Evolutionary conservation across 2,888 invertebrate genomes (phyloP), one percentile per base, ranked within the genome.

Genomic region (Ectemnius lituratus): DNA sequence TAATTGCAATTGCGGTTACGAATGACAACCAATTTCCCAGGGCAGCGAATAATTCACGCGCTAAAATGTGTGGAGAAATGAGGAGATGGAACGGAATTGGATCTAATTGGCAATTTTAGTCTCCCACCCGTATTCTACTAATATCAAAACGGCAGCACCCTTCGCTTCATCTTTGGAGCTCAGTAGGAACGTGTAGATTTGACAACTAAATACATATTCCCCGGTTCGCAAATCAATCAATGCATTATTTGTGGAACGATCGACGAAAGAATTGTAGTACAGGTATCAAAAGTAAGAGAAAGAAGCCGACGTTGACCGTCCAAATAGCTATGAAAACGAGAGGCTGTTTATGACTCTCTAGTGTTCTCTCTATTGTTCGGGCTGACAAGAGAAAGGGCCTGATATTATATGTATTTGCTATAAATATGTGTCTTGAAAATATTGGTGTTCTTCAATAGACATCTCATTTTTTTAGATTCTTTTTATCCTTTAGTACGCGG

Each of bases 361-460:
- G 8, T 37, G 37, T 37, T 37, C 37, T 37, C 37, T 37, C 37
- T 37, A 37, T 11, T 16, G n/a, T 52, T 16, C 5, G 78, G 83
- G 76, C 79, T 84, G 87, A 80, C 85, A 84, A 82, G 83, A 78
- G 70, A 62, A 68, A 74, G 80, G 85, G 86, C 87, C 84, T 88
- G 88, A 87, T 88, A 87, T 86, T 85, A 77, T 77, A 81, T 81
- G 78, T 87, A 84, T 86, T 82, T 84, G 78, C 81, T 83, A 88
- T 85, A 87, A 88, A 88, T 87, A 87, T 82, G 84, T 82, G 83
- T 86, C 82, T 87, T 86, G 86, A 88, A 88, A 88, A 88, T 88
- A 88, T 87, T 78, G 78, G 80, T 80, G 82, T 71, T 82, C 68
- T 69, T 80, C 83, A 76, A 82, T 83, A 82, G 65, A 77, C 62